Conservation (phyloP, 23 tunicate species). For the Trididemnum miniatum region DNA sequence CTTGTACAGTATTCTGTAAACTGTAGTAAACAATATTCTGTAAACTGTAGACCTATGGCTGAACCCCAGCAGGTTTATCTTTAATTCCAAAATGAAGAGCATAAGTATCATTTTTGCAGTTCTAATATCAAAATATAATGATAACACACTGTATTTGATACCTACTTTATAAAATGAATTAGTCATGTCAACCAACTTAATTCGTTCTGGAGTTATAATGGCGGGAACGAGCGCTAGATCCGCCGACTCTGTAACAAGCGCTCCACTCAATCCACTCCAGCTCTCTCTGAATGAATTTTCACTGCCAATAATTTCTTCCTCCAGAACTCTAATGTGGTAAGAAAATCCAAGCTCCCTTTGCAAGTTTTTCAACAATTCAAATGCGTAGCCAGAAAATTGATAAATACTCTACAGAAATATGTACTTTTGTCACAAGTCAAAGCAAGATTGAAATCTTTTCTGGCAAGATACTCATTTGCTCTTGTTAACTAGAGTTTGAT, state of each 20-base stretch:
- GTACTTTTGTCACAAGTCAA: too few relatives aligned
- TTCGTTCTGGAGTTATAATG: constrained; percentile 48
- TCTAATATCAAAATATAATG: too few relatives aligned
- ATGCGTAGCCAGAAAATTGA: constrained; percentile 27
- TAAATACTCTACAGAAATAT: neutral
- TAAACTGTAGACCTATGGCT: too few relatives aligned
- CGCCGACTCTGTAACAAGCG: constrained; percentile 40
- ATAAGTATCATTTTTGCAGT: too few relatives aligned
- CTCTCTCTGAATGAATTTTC: constrained; percentile 35
- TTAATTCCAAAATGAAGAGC: too few relatives aligned
- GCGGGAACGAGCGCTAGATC: constrained; percentile 53
- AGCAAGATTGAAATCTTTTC: too few relatives aligned
- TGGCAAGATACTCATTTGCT: too few relatives aligned
- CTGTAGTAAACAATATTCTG: too few relatives aligned
- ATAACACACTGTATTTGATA: neutral
- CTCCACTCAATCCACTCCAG: constrained; percentile 77
- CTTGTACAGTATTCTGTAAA: neutral
- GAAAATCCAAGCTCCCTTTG: constrained; percentile 14
- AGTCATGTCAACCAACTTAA: constrained; percentile 41
- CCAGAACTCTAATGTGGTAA: neutral
- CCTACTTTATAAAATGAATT: constrained; percentile 22
- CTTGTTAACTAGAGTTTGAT: too few relatives aligned
- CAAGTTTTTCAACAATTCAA: constrained; percentile 26
- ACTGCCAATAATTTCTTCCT: constrained; percentile 4
- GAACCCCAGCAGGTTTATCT: too few relatives aligned